Base-by-base conservation (phyloP, 1,140 invertebrate species). In the Tigriopus japonicus region DNA sequence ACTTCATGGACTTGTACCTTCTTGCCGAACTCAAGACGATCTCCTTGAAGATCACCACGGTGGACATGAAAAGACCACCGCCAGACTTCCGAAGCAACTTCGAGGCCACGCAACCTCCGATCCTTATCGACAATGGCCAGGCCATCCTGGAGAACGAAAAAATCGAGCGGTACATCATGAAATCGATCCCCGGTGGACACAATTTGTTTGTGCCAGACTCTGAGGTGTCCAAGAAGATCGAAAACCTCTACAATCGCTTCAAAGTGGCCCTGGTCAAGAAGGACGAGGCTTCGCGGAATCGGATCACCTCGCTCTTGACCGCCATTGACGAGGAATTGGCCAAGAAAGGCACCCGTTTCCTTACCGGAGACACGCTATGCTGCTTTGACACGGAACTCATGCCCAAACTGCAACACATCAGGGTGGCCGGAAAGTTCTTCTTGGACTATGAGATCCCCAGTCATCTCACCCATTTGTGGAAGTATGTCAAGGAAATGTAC, bases 311-410 rank as follows among this genome's bases (percentile, higher is more conserved):
- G 53, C 86, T 92, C 70, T 74, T 93, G 66, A 78, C 81, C 10
- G 40, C 21, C 71, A 92, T 94, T 68, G 85, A 93, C 70, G 84
- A 85, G 59, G 84, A 92, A 69, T 74, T 94, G 63, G 85, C 82
- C 19, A 80, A 81, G 68, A 81, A 87, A 64, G 83, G 76, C 42
- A 91, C 87, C 24, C 81, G 89, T 56, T 99, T 97, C 77, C 77
- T 98, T 42, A 92, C 92, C 35, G 91, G 92, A 35, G 88, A 97
- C 71, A 89, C 88, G 13, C 89, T 98, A 82, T 96, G 93, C 69
- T 97, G 93, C 71, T 97, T 97, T 71, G 95, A 99, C 72, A 98
- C 94, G 72, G 92, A 97, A 72, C 76, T 99, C 59, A 96, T 99
- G 90, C 94, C 95, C 41, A 82, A 93, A 67, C 76, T 99, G 40